These are phyloP conservation scores for Drosophila cardini DNA, from an alignment of 1,140 invertebrate genomes.

Conservation along the genomic window DNA sequence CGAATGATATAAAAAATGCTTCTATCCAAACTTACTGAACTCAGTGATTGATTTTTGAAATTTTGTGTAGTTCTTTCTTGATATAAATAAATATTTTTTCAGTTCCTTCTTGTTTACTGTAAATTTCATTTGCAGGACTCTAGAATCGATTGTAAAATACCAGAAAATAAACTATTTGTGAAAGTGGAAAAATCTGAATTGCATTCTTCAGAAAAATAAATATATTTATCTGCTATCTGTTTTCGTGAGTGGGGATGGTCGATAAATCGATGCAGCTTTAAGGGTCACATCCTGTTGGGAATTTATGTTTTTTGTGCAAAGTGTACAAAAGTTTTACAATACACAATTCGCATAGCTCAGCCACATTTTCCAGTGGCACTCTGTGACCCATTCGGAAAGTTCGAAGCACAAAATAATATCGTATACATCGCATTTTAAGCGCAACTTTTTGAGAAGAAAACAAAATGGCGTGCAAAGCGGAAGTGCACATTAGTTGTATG, in stretches of 20 bases:
- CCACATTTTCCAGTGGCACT: slow-evolving; percentile 15
- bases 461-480: slow-evolving; percentile 76
- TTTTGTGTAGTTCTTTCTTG: too few relatives aligned
- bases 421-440: slow-evolving; percentile 73
- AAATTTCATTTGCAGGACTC: too few relatives aligned
- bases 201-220: not conserved
- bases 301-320: slow-evolving; percentile 47
- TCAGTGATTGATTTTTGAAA: too few relatives aligned
- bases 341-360: slow-evolving; percentile 39
- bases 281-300: slow-evolving; percentile 39
- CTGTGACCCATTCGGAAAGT: slow-evolving; percentile 51
- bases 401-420: slow-evolving; percentile 77
- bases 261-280: slow-evolving; percentile 8
- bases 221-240: slow-evolving; percentile 8
- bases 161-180: too few relatives aligned
- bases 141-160: too few relatives aligned
- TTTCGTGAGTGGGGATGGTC: not conserved
- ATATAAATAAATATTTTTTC: too few relatives aligned
- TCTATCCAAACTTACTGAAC: too few relatives aligned
- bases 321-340: slow-evolving; percentile 40
- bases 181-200: not conserved
- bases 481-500: slow-evolving; percentile 80
- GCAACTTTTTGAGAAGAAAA: slow-evolving; percentile 62
- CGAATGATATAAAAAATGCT: too few relatives aligned
- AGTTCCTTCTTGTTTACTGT: too few relatives aligned